Percentiles rank a stretch among this genome's conserved stretches.
phyloP scores from a whole-genome alignment of 2,113 vertebrate genomes.

The Siniperca chuatsi region DNA sequence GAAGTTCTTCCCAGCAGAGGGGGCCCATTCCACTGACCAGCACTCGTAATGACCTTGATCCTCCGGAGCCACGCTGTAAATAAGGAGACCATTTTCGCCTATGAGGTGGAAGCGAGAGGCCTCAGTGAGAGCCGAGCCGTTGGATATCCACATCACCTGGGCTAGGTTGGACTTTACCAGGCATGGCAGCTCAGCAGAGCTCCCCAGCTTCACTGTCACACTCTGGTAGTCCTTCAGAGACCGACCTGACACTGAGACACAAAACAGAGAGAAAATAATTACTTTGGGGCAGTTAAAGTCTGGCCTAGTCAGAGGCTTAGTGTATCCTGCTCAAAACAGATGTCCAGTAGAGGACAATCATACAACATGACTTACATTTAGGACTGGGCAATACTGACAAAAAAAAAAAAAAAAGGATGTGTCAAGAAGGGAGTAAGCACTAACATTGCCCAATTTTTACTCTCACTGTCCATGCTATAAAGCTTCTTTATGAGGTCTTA shows the following conservation, averaged over 20 bases:
- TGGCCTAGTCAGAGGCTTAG: neutral
- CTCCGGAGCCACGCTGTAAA: conserved; percentile 91
- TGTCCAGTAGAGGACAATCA: neutral
- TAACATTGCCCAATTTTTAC: neutral
- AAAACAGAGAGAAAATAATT: neutral
- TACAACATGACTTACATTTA: neutral
- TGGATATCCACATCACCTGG: conserved; percentile 91
- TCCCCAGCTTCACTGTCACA: conserved; percentile 88
- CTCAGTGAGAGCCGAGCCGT: conserved; percentile 84
- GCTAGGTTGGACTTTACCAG: conserved; percentile 91
- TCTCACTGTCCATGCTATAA: neutral
- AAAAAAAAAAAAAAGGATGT: neutral
- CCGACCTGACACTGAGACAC: conserved; percentile 55
- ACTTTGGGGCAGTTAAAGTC: neutral
- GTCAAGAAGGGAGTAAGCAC: neutral
- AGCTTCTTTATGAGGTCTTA: neutral
- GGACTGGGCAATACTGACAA: neutral
- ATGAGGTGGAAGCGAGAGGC: conserved; percentile 90
- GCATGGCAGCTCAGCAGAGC: conserved; percentile 92
- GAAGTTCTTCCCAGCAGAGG: conserved; percentile 85
- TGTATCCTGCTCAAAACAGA: neutral
- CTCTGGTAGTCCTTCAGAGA: conserved; percentile 63
- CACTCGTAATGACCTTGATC: conserved; percentile 94
- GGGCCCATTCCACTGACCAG: conserved; percentile 89
- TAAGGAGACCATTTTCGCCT: conserved; percentile 87